Evolutionary conservation across 2,797 vertebrate genomes (phyloP), one percentile per base, ranked within the genome.

Genomic region (Myioborus miniatus): DNA sequence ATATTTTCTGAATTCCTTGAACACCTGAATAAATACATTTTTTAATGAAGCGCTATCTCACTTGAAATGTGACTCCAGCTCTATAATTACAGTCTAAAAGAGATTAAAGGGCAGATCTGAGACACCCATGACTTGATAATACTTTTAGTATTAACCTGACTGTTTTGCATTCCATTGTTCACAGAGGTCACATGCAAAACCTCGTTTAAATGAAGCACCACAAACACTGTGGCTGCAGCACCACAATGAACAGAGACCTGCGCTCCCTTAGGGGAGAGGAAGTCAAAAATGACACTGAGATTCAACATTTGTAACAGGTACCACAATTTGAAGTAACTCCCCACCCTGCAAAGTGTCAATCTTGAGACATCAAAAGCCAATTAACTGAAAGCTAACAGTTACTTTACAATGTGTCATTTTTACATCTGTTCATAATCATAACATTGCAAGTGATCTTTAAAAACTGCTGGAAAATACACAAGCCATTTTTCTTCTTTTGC

Each of bases 11-110:
- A 83, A 75, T 92, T 91, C 94, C 64, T 91, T 70, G 44, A 92
- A 64, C 49, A 83, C 68, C 52, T 85, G 89, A 94, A 91, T 77
- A 94, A 93, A 91, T 56, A 85, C 3, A 68, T 36, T 59, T 62
- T 82, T 82, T 24, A 90, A 90, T 26, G 4, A 89, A 93, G 68
- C 11, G 29, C 64, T 43, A 26, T 59, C 49, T 80, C 84, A n/a
- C 83, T 63, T 52, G 70, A 93, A 90, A 70, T 65, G 43, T 1
- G 5, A 93, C 71, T 77, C 89, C 53, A 72, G 65, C 39, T 93
- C 77, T 17, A 11, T 76, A 83, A 95, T 29, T 78, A 70, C 2
- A 64, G 46, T 37, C 41, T 36, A 50, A 43, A 79, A 75, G 70
- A 76, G 41, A 85, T 89, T 29, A 80, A 83, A 83, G 44, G 52